phyloP scores from a whole-genome alignment of 2,113 vertebrate genomes.

The Ahaetulla prasina region DNA sequence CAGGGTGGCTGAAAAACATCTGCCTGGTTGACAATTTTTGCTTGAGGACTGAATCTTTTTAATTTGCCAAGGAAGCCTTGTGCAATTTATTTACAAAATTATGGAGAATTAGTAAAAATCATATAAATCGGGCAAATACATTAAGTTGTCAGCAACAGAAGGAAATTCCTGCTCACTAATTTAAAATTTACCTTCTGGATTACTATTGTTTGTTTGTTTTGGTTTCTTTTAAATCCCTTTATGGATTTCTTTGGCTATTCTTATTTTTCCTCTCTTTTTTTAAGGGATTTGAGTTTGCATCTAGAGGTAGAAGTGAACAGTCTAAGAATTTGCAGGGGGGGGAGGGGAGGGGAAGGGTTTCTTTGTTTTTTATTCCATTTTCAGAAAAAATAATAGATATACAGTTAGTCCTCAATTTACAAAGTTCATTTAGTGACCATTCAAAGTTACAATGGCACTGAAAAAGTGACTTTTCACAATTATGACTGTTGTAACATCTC shows the following conservation, averaged over 20 bases:
- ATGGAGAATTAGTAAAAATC: neutral
- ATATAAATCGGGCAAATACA: neutral
- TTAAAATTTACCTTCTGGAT: neutral
- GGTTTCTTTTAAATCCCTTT: neutral
- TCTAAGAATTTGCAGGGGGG: neutral
- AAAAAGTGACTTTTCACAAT: too few species aligned
- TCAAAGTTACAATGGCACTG: too few species aligned
- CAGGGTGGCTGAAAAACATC: slow-evolving; percentile 38
- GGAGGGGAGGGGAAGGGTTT: too few species aligned
- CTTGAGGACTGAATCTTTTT: neutral
- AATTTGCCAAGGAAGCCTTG: neutral
- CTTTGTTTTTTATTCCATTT: neutral
- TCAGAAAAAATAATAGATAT: neutral
- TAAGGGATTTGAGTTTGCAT: neutral
- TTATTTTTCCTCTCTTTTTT: neutral
- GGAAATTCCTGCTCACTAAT: neutral
- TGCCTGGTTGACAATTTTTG: slow-evolving; percentile 18
- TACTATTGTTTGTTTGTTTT: neutral
- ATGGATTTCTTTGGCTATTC: neutral
- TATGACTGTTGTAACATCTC: too few species aligned
- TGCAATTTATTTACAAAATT: neutral
- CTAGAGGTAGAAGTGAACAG: neutral
- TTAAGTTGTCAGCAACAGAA: neutral
- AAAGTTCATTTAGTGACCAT: too few species aligned
- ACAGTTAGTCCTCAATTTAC: too few species aligned